Conservation (phyloP, 2,888 invertebrate genomes). For the Ochlodes sylvanus region DNA sequence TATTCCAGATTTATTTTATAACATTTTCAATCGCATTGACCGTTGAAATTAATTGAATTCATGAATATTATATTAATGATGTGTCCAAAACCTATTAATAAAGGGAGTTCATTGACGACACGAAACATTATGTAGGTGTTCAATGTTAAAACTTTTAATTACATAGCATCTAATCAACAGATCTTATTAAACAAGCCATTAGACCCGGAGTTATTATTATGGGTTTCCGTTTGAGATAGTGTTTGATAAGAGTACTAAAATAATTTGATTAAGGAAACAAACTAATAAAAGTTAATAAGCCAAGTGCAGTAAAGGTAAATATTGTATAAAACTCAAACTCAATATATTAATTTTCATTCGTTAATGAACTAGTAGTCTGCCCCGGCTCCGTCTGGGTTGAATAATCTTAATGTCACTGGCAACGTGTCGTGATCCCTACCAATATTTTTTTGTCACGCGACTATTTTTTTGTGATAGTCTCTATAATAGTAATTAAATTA, state of each 20-base stretch:
- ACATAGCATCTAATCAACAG: neutral
- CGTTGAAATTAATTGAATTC: conserved; percentile 20
- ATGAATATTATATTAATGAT: conserved; percentile 11
- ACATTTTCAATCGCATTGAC: conserved; percentile 18
- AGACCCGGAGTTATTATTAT: neutral
- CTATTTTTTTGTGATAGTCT: too few relatives aligned
- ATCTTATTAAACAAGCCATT: neutral
- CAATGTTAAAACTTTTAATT: conserved; percentile 1
- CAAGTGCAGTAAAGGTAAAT: too few relatives aligned
- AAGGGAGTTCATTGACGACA: conserved; percentile 3
- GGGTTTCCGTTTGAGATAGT: neutral
- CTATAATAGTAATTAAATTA: too few relatives aligned
- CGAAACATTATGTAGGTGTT: conserved; percentile 1
- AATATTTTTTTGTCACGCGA: too few relatives aligned
- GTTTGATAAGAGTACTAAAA: neutral
- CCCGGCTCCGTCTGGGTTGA: too few relatives aligned
- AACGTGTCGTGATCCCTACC: too few relatives aligned
- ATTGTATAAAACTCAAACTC: too few relatives aligned
- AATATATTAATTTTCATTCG: too few relatives aligned
- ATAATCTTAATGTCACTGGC: too few relatives aligned
- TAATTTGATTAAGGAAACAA: neutral
- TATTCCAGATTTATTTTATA: conserved; percentile 23
- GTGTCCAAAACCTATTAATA: conserved; percentile 6
- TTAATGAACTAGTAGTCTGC: too few relatives aligned
- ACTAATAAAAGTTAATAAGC: neutral